These are phyloP conservation scores for Rattus norvegicus DNA, from an alignment of 2,113 vertebrate genomes.

Conservation along the genomic window DNA sequence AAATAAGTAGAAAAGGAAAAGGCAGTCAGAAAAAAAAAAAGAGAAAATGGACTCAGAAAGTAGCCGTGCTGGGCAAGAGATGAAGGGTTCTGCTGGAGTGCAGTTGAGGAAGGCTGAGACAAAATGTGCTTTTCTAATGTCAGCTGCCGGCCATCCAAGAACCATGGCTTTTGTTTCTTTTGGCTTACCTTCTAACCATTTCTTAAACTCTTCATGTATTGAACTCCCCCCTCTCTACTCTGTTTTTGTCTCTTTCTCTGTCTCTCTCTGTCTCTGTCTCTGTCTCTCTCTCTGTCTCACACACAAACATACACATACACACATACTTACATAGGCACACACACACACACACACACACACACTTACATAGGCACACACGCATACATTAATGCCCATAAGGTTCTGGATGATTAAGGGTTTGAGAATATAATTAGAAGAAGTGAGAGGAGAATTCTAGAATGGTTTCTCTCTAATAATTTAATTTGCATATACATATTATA, in stretches of 20 bases:
- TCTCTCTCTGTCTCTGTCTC: background rate
- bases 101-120: background rate
- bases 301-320: background rate
- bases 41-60: background rate
- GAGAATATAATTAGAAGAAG: background rate
- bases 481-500: background rate
- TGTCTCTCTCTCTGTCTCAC: background rate
- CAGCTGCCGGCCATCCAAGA: background rate
- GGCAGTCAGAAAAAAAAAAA: background rate
- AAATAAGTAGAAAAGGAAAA: background rate
- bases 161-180: background rate
- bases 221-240: too few relatives aligned
- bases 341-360: background rate
- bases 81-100: background rate
- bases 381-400: background rate
- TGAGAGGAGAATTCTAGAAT: background rate
- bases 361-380: background rate
- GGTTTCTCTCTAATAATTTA: background rate
- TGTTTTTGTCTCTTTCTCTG: too few relatives aligned
- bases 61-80: background rate
- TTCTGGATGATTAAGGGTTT: background rate
- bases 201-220: background rate
- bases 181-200: background rate
- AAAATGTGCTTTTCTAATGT: background rate
- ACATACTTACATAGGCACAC: background rate